Evolutionary conservation across 2,888 invertebrate species (phyloP).

Genomic region (Macrophya annulata): DNA sequence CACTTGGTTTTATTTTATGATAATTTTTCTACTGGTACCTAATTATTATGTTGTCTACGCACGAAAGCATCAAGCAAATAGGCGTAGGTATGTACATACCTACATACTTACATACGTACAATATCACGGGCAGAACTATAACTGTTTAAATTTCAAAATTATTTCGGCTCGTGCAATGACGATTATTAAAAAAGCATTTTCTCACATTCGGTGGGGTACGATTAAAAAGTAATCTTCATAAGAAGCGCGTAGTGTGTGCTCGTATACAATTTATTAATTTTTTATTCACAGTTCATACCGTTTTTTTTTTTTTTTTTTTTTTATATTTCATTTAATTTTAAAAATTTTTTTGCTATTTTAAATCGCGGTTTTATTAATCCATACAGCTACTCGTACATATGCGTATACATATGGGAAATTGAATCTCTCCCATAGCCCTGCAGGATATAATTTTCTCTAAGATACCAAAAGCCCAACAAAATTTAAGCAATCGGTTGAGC

Average conservation of each 20-base stretch:
- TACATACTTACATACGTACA: too few relatives aligned
- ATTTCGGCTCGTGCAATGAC: conserved; percentile 35
- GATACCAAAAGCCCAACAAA: too few relatives aligned
- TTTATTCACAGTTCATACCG: neutral
- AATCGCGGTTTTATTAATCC: neutral
- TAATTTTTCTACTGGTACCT: neutral
- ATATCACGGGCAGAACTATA: neutral
- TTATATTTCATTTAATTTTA: too few relatives aligned
- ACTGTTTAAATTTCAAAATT: conserved; percentile 39
- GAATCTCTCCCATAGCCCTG: neutral
- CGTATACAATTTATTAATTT: conserved; percentile 45
- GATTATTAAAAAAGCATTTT: conserved; percentile 53
- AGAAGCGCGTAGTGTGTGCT: neutral
- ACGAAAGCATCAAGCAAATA: neutral
- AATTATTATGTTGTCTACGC: conserved; percentile 37
- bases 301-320: neutral
- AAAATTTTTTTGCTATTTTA: neutral
- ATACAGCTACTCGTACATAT: neutral
- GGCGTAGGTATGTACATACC: neutral
- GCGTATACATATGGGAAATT: conserved; percentile 11
- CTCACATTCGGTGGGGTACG: conserved; percentile 36
- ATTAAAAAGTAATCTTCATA: conserved; percentile 47
- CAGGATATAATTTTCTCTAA: conserved; percentile 1
- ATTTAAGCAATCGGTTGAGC: too few relatives aligned
- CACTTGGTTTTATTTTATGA: conserved; percentile 23